A percentile compares a stretch with the other conserved stretches of the same genome.
phyloP scores from a whole-genome alignment of 2,797 vertebrate species.

The Eulemur coronatus region DNA sequence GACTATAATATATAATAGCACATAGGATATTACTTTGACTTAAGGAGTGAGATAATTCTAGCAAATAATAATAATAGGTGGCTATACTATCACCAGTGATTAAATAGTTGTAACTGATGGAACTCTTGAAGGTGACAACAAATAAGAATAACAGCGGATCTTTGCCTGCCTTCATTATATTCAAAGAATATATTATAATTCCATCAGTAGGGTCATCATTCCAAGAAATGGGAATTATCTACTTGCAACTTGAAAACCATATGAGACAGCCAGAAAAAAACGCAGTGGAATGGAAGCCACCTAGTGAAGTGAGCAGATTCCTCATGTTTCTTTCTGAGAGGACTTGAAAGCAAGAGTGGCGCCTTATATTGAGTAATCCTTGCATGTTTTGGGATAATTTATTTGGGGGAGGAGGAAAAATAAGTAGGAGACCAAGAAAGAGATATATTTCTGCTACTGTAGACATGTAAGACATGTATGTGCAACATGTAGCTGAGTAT shows the following conservation, averaged over 20 bases:
- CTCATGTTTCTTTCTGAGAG: background rate
- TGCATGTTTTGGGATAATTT: background rate
- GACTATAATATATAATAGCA: background rate
- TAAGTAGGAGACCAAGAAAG: background rate
- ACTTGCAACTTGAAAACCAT: background rate
- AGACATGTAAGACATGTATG: background rate
- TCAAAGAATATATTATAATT: too few species aligned
- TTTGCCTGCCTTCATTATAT: background rate
- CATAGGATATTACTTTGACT: background rate
- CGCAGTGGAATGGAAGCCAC: too few species aligned
- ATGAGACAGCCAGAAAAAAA: background rate
- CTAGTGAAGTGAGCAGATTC: background rate
- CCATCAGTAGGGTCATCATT: background rate
- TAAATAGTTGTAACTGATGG: background rate
- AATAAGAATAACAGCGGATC: background rate
- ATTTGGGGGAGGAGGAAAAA: background rate
- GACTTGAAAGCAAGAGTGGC: background rate
- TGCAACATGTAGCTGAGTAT: background rate
- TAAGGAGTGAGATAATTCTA: background rate
- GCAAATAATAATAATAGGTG: background rate
- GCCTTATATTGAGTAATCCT: background rate
- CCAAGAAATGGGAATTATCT: background rate
- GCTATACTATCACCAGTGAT: background rate
- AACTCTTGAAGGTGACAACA: background rate
- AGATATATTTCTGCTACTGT: background rate